Percentiles rank a stretch among this genome's conserved stretches.
These are phyloP conservation scores for Drosophila leontia DNA, from an alignment of 1,140 invertebrate genomes.

Conservation along the genomic window DNA sequence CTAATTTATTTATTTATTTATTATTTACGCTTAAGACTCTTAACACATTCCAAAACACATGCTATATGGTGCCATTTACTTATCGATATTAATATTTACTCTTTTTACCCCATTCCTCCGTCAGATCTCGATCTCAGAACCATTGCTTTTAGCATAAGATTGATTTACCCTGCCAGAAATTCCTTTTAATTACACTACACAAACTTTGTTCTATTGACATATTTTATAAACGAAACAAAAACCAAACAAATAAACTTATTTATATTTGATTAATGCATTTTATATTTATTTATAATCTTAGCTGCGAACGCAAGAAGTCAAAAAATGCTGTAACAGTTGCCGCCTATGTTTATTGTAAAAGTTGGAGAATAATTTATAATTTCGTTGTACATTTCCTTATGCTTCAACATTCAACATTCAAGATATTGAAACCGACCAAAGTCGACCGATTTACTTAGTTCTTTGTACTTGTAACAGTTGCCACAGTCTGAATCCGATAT, in stretches of 20 bases:
- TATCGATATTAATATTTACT: conserved; percentile 58
- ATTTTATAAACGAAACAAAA: conserved; percentile 34
- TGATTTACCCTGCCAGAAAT: conserved; percentile 42
- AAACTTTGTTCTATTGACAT: conserved; percentile 49
- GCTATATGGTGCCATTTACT: conserved; percentile 71
- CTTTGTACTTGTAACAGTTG: conserved; percentile 67
- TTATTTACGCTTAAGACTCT: conserved; percentile 58
- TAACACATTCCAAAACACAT: conserved; percentile 67
- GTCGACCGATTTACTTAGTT: conserved; percentile 56
- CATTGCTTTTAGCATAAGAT: conserved; percentile 52
- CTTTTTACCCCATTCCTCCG: conserved; percentile 23
- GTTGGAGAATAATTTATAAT: conserved; percentile 23
- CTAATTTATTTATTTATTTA: conserved; percentile 70
- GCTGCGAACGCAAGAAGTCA: conserved; percentile 66
- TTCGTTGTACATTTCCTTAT: conserved; percentile 32
- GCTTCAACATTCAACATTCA: conserved; percentile 38
- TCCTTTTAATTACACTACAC: conserved; percentile 26
- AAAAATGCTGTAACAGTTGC: conserved; percentile 63
- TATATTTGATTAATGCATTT: conserved; percentile 54
- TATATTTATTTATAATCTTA: conserved; percentile 30
- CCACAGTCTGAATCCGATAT: conserved; percentile 64
- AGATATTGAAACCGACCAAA: conserved; percentile 54
- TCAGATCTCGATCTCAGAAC: conserved; percentile 51
- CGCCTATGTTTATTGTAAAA: conserved; percentile 31
- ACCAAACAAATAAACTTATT: conserved; percentile 39